Evolutionary conservation across 2,113 vertebrate species (phyloP), one percentile per base, ranked within the genome.

Genomic region (Lontra canadensis): DNA sequence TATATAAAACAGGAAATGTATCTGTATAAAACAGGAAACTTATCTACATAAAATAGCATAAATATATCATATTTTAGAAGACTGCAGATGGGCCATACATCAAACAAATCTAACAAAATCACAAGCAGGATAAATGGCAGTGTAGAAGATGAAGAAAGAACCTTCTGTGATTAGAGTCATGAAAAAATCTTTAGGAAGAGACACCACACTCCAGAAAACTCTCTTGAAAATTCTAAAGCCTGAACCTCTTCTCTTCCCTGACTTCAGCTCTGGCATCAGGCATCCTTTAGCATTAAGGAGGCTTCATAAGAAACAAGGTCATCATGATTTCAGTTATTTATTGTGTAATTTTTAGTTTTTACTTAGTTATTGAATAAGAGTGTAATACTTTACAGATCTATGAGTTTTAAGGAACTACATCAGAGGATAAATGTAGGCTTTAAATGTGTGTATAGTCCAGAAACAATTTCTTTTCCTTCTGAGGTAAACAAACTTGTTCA

Each of bases 371-470:
- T 93, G 71, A 88, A 36, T 12, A 59, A 78, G n/a, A 78, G 15
- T 92, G 6, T 36, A 61, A 73, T 25, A 47, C 14, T 82, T 78
- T 81, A 79, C 9, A 73, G 63, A 87, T 76, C 42, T 18, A 71
- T 59, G n/a, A 26, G 31, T 82, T 96, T 87, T 87, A 49, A 84
- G 90, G 55, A 96, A 95, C 85, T 79, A 93, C 87, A 88, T 96
- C 87, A 74, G 67, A 96, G 31, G 9, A 8, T 80, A 55, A 73
- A 34, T 4, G 21, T 63, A 34, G 39, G 76, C 52, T 73, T 65
- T 29, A 95, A 87, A 84, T 94, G 34, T 86, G 15, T 87, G 15
- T 63, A 47, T n/a, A 74, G 26, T 78, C 26, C 78, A 94, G 61
- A 95, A 85, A 36, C 52, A 82, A 73, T 90, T 73, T 90, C 14